phyloP scores from a whole-genome alignment of 2,113 vertebrate species.

The Sebastes fasciatus region DNA sequence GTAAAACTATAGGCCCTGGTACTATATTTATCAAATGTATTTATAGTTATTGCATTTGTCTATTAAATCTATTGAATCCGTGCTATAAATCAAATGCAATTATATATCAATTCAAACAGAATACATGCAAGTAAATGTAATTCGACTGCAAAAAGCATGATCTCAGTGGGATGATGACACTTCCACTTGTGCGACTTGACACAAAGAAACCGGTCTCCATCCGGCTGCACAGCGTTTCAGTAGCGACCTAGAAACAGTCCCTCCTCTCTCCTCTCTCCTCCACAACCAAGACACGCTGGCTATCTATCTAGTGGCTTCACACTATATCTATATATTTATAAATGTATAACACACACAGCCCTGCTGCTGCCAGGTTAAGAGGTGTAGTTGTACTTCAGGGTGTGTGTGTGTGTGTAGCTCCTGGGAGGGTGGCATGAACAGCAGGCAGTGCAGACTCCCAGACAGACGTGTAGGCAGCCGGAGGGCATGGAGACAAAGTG shows the following conservation, averaged over 20 bases:
- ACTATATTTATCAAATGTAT: not conserved
- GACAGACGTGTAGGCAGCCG: constrained; percentile 34
- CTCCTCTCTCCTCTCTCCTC: constrained; percentile 6
- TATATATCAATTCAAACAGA: not conserved
- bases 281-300: not conserved
- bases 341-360: not conserved
- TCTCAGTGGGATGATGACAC: constrained; percentile 53
- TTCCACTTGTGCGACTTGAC: constrained; percentile 68
- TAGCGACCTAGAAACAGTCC: constrained; percentile 55
- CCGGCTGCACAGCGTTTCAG: constrained; percentile 38
- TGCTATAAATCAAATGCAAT: not conserved
- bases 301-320: not conserved
- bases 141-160: not conserved
- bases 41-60: not conserved
- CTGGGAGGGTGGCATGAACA: constrained; percentile 32
- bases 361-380: not conserved
- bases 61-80: not conserved
- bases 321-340: not conserved
- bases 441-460: constrained; percentile 39
- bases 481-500: constrained; percentile 60
- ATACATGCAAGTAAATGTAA: not conserved
- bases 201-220: constrained; percentile 79
- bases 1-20: not conserved
- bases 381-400: constrained; percentile 32
- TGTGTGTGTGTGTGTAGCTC: constrained; percentile 39